These are phyloP conservation scores for Creontiades dilutus DNA, from an alignment of 2,888 invertebrate genomes.

Conservation along the genomic window DNA sequence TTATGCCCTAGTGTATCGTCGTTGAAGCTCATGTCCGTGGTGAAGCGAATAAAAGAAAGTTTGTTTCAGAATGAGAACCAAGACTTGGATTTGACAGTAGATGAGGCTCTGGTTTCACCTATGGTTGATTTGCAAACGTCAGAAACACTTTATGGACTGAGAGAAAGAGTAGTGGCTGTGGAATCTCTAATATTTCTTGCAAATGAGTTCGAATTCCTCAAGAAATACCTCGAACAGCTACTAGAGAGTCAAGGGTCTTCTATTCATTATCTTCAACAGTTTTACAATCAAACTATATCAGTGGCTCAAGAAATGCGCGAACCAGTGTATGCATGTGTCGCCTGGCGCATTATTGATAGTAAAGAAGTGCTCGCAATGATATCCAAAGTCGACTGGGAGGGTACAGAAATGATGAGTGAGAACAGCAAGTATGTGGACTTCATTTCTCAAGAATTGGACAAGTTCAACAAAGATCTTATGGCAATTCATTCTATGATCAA, in stretches of 20 bases:
- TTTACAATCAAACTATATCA: constrained; percentile 85
- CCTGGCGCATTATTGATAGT: constrained; percentile 88
- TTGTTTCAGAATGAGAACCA: constrained; percentile 81
- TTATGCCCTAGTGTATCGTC: constrained; percentile 73
- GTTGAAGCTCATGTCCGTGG: constrained; percentile 85
- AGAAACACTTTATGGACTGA: constrained; percentile 89
- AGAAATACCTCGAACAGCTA: constrained; percentile 90
- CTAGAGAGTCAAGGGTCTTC: constrained; percentile 85
- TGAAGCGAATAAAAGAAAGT: constrained; percentile 88
- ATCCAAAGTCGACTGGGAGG: constrained; percentile 96
- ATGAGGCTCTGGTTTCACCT: constrained; percentile 82
- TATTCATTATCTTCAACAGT: constrained; percentile 84
- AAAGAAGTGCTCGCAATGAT: constrained; percentile 89
- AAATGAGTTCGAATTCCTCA: constrained; percentile 90
- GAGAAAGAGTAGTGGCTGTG: constrained; percentile 92
- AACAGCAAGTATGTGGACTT: constrained; percentile 94
- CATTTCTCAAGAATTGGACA: constrained; percentile 81
- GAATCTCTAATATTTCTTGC: constrained; percentile 95
- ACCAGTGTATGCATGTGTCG: constrained; percentile 93
- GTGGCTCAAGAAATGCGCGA: constrained; percentile 87
- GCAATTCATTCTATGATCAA: constrained; percentile 86
- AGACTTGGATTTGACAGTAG: constrained; percentile 75
- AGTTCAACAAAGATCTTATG: constrained; percentile 87
- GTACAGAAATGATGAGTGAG: constrained; percentile 96
- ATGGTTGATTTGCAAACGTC: constrained; percentile 84